Base-by-base conservation (phyloP, 1,140 invertebrate species). In the Cotesia glomerata region DNA sequence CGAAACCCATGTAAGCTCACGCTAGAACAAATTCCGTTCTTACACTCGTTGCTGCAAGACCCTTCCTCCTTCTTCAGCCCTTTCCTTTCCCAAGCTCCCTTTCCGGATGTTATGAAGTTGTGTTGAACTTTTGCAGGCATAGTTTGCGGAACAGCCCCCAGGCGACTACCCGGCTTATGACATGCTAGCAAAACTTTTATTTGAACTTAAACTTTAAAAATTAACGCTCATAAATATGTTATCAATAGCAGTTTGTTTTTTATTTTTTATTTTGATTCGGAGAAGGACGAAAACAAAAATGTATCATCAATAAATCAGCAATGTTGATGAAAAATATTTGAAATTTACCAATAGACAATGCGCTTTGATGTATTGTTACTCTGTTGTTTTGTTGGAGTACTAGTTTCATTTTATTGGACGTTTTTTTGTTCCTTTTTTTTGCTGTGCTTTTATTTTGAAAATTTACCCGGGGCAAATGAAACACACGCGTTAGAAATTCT, bases 1-100 rank as follows among this genome's bases (percentile, higher is more conserved):
- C 83, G 80, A 82, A 86, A 86, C 83, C 85, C 85, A 80, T 86
- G 85, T 87, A 86, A 87, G 82, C 84, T 87, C 83, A 85, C 85
- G 84, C 84, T 85, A 85, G 84, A 87, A 87, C 85, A 87, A 87
- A 86, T 86, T 86, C 80, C 36, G 5, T 59, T 62, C 75, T 67
- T 63, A 78, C 76, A 78, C 78, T 75, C 79, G 75, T 78, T 36
- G 71, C 72, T 62, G 59, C 73, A 3, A 32, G 68, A 75, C 78
- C 76, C 8, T 39, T 52, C 14, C 16, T n/a, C 63, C 35, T 54
- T 16, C 65, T 56, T 61, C 39, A 45, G 36, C 34, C 4, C 7
- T 26, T 26, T 26, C 65, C 59, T 65, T 26, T n/a, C 59, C 62
- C 56, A n/a, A 39, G 34, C 35, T 34, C 63, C 58, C 70, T 66